Evolutionary conservation across 2,888 invertebrate genomes (phyloP), one percentile per base, ranked within the genome.

Genomic region (Shargacucullia verbasci): DNA sequence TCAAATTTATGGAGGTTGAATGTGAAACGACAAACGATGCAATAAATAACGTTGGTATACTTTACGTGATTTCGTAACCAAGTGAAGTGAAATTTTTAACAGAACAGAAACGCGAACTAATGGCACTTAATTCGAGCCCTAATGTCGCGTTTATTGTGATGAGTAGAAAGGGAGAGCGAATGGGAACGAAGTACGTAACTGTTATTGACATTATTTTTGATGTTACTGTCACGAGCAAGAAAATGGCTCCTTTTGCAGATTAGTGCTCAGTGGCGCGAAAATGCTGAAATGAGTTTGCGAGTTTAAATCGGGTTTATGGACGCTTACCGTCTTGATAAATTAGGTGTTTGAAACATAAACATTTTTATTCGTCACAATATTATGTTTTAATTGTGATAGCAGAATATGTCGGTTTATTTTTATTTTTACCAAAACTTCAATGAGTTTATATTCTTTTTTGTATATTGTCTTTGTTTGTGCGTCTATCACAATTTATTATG

Each of bases 201-300:
- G 76, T 78, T 81, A 78, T 83, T 76, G 80, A 78, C 77, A 76
- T 81, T 77, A 82, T 80, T 80, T 82, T 77, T 80, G 77, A 81
- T 82, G 79, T 81, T 76, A 70, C 73, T 68, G 80, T 83, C 79
- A 79, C 74, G 70, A 76, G 52, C 72, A 70, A 66, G 62, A 64
- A 61, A 79, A 79, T 74, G 52, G 70, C 55, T 64, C 48, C 66
- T 72, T 63, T 73, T 33, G 53, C 72, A 74, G 76, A 76, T 76
- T 76, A 76, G 74, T 73, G 76, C 71, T 70, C 65, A 64, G 58
- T 76, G 69, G 58, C 47, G 64, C 62, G 73, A 67, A 76, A 74
- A 76, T 73, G 70, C 70, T 72, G 63, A 66, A 67, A 71, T 70
- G 77, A 73, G 72, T 76, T 76, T 70, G 57, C 47, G 66, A 70